Evolutionary conservation across 2,797 vertebrate species (phyloP), one percentile per base, ranked within the genome.

Genomic region (Propithecus deckenii): DNA sequence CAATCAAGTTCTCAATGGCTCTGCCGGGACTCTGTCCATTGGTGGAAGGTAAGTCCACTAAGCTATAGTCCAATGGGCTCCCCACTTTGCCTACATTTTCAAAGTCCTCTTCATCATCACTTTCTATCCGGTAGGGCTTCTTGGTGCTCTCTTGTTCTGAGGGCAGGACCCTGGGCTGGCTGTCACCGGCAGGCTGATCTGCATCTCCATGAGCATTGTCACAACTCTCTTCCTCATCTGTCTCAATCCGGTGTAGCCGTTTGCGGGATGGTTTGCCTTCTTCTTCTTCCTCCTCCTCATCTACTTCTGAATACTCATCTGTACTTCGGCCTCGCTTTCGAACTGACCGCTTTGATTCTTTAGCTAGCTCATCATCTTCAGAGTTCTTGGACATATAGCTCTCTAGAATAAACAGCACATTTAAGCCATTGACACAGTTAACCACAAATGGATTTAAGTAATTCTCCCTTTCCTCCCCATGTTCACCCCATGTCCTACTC

Each of bases 11-110:
- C 97, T 99, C 99, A 14, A 99, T 98, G 95, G 98, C 99, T 98
- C 99, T 99, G 97, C 98, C 99, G 83, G 99, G 99, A 98, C 98
- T 99, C 98, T 99, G 99, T 99, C 99, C 99, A 0, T 99, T 99
- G 96, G 99, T 98, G 55, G 99, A 99, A 35, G 99, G 99, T 95
- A 98, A 98, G 91, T 99, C 99, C 98, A 98, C 99, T 97, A 98
- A 96, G 97, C 99, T 99, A 84, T 99, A 98, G 99, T 99, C 99
- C 98, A 99, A 98, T 8, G 98, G 98, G 98, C 99, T 99, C 94
- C 98, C 98, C 96, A 98, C 99, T 98, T 99, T 98, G 97, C 99
- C 98, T 71, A 98, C 98, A 0, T 98, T 99, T 72, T 99, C 99
- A 98, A 99, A 99, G 98, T 99, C 98, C 97, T 99, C 99, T 43